These are phyloP conservation scores for Oxyscelio sp. DNA, from an alignment of 2,888 invertebrate genomes.

Conservation along the genomic window DNA sequence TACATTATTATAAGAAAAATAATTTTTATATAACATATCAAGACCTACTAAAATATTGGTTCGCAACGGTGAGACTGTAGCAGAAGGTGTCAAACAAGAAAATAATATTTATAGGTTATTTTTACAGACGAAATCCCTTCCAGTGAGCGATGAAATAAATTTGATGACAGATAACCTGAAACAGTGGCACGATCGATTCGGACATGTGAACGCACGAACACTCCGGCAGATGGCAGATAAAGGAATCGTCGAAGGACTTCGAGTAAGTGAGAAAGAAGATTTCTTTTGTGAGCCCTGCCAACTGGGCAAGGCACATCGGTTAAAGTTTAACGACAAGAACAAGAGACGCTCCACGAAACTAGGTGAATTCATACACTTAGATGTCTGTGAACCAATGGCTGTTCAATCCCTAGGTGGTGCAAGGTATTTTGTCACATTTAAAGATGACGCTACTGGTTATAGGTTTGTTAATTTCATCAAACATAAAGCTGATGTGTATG, in stretches of 20 bases:
- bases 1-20: too few species aligned
- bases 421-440: constrained; percentile 57
- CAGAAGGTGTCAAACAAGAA: neutral
- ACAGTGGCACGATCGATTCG: neutral
- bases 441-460: constrained; percentile 60
- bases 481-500: constrained; percentile 41
- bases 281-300: constrained; percentile 77
- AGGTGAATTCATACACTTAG: constrained; percentile 46
- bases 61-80: too few species aligned
- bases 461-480: constrained; percentile 61
- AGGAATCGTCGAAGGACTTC: constrained; percentile 38
- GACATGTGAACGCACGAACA: neutral
- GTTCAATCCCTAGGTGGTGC: constrained; percentile 48
- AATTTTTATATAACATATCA: too few species aligned
- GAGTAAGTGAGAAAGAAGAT: constrained; percentile 43
- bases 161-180: neutral
- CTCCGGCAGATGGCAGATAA: neutral
- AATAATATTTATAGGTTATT: neutral
- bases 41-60: too few species aligned
- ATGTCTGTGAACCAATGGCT: constrained; percentile 36
- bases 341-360: neutral
- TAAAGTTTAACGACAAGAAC: constrained; percentile 65
- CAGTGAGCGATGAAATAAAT: too few species aligned
- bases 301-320: constrained; percentile 75
- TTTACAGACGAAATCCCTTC: neutral